These are phyloP conservation scores for Caenorhabditis sulstoni DNA, from an alignment of 2,888 invertebrate genomes.

Conservation along the genomic window DNA sequence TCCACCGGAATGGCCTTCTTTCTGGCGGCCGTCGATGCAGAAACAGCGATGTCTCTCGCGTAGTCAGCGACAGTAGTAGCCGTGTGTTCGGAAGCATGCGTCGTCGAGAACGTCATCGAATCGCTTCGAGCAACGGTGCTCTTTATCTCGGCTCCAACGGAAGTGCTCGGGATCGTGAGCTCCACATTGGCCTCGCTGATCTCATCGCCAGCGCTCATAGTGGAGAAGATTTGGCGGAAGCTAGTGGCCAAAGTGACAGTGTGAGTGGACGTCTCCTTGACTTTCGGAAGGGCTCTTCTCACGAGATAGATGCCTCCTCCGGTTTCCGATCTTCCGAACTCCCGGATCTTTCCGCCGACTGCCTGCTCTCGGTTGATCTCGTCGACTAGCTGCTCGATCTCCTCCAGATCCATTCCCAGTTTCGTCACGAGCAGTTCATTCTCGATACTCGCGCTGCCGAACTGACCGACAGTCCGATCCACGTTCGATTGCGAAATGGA, in stretches of 20 bases:
- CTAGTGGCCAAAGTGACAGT: constrained; percentile 66
- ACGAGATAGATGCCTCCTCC: constrained; percentile 66
- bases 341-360: constrained; percentile 53
- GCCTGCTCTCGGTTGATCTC: constrained; percentile 64
- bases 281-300: constrained; percentile 59
- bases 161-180: constrained; percentile 54
- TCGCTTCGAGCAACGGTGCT: constrained; percentile 52
- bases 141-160: constrained; percentile 31
- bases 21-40: constrained; percentile 45
- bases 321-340: constrained; percentile 58
- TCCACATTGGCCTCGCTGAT: constrained; percentile 61
- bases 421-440: constrained; percentile 53
- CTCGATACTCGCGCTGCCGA: constrained; percentile 40
- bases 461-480: constrained; percentile 39
- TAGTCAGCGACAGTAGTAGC: constrained; percentile 55
- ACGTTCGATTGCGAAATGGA: constrained; percentile 48
- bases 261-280: constrained; percentile 66
- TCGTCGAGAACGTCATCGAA: constrained; percentile 47
- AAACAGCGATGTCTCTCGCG: constrained; percentile 37
- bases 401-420: constrained; percentile 60
- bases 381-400: constrained; percentile 66
- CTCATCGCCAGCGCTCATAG: constrained; percentile 63
- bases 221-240: constrained; percentile 63
- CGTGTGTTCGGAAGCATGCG: constrained; percentile 44
- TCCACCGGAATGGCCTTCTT: constrained; percentile 47